These are phyloP conservation scores for Trichosurus vulpecula DNA, from an alignment of 2,797 vertebrate species.

Conservation along the genomic window DNA sequence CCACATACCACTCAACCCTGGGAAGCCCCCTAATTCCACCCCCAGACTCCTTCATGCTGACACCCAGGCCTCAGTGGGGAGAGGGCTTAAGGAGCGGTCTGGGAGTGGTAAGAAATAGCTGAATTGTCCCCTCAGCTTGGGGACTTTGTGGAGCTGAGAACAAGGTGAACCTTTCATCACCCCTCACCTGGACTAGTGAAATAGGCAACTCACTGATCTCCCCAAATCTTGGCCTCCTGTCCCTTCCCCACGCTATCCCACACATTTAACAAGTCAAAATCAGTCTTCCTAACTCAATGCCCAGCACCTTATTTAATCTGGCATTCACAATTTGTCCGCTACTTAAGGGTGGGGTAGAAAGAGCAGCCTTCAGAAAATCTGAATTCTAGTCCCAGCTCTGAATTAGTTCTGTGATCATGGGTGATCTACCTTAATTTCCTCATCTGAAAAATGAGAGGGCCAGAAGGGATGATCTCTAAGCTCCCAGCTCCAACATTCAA, in stretches of 20 bases:
- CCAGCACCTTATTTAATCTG: background rate
- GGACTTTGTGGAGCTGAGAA: background rate
- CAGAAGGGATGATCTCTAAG: background rate
- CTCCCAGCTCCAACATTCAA: background rate
- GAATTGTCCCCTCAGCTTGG: background rate
- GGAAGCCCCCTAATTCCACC: background rate
- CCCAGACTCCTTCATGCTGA: background rate
- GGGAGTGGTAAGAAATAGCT: background rate
- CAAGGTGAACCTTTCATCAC: background rate
- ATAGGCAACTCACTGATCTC: background rate
- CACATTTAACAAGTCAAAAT: background rate
- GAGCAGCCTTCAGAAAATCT: background rate
- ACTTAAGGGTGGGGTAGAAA: background rate
- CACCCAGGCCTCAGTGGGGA: background rate
- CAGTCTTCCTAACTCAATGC: background rate
- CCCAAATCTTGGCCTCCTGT: background rate
- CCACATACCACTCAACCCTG: background rate
- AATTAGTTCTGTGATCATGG: background rate
- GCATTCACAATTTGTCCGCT: background rate
- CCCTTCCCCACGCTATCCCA: background rate
- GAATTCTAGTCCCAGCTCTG: background rate
- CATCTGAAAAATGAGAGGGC: background rate
- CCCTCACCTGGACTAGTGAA: background rate
- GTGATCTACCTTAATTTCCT: background rate
- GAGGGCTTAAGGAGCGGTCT: background rate